Evolutionary conservation across 2,113 vertebrate species (phyloP), one percentile per base, ranked within the genome.

Genomic region (Brachyhypopomus gauderio): DNA sequence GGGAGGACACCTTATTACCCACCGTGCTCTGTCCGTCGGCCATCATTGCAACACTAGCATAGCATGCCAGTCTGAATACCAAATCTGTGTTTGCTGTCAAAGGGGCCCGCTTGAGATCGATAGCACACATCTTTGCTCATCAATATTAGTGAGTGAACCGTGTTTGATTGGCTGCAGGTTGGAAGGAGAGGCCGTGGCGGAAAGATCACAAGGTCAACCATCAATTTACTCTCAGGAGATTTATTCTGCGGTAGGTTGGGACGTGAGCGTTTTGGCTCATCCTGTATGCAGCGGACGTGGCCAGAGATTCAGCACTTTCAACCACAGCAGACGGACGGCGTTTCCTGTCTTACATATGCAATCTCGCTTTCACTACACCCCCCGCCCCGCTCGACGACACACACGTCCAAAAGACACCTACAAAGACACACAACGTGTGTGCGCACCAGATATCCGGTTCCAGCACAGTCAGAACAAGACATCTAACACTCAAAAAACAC

Each of bases 101-200:
- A 84, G 85, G 86, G 88, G 88, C 88, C 90, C 88, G 88, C 85
- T 78, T 36, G 75, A 82, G 88, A 91, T 91, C 92, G 85, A 93
- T 92, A 91, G 88, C 83, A 83, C 90, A 92, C 90, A 92, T 92
- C 93, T 92, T 90, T 90, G 91, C 90, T 88, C 90, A 92, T 92
- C 87, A 87, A 87, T 89, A 89, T 89, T 85, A 89, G 86, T 82
- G 85, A 45, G 84, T 86, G 85, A 89, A 90, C 85, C 86, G 77
- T 83, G 83, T 87, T 89, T 88, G 88, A 84, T 89, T 83, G 85
- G 87, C 85, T 86, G 72, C 55, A 34, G 75, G 71, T 45, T 3
- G 3, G 36, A 22, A 75, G 27, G 38, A 62, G 36, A 7, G 30
- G 74, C 30, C 41, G 56, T 58, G 23, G 63, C 55, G 55, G 67